phyloP scores from a whole-genome alignment of 2,113 vertebrate genomes.

The Aspiorhynchus laticeps region DNA sequence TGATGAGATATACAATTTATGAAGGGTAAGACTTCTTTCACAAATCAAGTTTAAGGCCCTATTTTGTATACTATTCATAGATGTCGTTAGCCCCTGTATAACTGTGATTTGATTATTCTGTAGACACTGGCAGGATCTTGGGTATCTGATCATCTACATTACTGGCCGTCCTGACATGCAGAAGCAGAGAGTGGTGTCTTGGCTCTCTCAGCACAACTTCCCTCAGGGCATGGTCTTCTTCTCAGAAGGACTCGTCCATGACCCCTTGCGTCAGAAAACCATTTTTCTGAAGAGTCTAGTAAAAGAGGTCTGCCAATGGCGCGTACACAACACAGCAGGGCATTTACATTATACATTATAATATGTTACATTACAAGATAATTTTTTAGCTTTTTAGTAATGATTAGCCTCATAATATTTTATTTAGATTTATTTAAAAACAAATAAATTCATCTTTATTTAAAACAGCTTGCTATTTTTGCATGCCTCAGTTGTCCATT shows the following conservation, averaged over 20 bases:
- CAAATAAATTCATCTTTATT: neutral
- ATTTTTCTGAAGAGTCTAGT: conserved; percentile 95
- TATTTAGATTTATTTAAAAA: too few relatives aligned
- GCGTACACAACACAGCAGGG: neutral
- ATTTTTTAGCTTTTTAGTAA: neutral
- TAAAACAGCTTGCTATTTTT: neutral
- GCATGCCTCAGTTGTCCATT: neutral
- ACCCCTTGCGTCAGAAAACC: conserved; percentile 95
- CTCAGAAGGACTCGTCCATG: conserved; percentile 95
- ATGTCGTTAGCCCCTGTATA: neutral
- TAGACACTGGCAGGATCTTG: conserved; percentile 99
- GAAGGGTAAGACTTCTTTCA: neutral
- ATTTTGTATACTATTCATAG: neutral
- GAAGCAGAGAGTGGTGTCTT: conserved; percentile 98
- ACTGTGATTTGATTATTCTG: neutral
- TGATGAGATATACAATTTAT: neutral
- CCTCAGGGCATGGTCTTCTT: conserved; percentile 97
- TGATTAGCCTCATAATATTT: neutral
- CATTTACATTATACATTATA: neutral
- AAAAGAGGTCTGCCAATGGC: conserved; percentile 60
- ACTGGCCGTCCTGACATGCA: conserved; percentile 99
- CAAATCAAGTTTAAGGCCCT: neutral
- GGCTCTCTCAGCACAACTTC: conserved; percentile 99
- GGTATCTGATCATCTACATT: conserved; percentile 98
- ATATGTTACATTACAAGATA: neutral